Evolutionary conservation across 2,113 vertebrate genomes (phyloP), one percentile per base, ranked within the genome.

Genomic region (Halcyon senegalensis): DNA sequence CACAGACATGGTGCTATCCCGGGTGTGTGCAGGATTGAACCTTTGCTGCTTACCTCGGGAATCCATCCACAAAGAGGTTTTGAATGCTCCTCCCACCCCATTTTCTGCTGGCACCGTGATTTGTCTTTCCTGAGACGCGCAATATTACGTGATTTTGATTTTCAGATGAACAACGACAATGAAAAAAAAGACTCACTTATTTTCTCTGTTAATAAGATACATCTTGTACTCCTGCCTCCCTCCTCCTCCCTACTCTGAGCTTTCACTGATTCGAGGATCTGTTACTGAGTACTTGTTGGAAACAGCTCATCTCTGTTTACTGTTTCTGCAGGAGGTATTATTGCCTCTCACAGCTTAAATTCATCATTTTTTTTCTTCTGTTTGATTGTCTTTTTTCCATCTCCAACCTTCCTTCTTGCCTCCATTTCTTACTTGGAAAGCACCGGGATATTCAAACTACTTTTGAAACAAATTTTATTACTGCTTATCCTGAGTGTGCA

Each of bases 281-380:
- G 50, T 67, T 59, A 50, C 72, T 0, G 16, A 4, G 35, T 78
- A 79, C 83, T 94, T 28, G 2, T 68, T 84, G 60, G 91, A 93
- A 96, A 96, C 85, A 89, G 79, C 82, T 95, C 75, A 16, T 88
- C 79, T 94, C 67, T 91, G 91, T 96, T 95, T 84, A 85, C 90
- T 92, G 31, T 46, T 88, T 87, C 88, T 63, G 85, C 94, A 85
- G 93, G 91, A 96, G 87, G 76, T 74, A 91, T 43, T 84, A 41
- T 33, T 76, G 41, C 67, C 48, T 94, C 73, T 90, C 94, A 79
- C 24, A 28, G 86, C 77, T 62, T 51, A 78, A 79, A 87, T 67
- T 87, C 11, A 56, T 24, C 1, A 15, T 15, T 33, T 23, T 33
- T 8, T 8, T 3, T 35, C 63, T 81, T 74, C 73, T 17, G 2